These are phyloP conservation scores for Pemphigus obesinymphae DNA, from an alignment of 1,140 invertebrate species.

Conservation along the genomic window DNA sequence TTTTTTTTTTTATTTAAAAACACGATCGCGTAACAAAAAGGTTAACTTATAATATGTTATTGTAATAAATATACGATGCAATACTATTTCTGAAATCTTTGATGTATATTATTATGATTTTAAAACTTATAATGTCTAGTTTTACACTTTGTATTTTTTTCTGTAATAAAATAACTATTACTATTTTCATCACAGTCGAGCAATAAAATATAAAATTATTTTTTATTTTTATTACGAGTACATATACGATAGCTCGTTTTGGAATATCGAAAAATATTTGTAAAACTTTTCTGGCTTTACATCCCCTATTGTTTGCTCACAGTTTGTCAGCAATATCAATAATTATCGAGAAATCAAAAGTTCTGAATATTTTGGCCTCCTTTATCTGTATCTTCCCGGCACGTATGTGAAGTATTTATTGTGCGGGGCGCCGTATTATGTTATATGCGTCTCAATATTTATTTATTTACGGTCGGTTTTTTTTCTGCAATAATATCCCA, in stretches of 20 bases:
- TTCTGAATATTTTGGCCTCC: not conserved
- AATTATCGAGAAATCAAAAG: not conserved
- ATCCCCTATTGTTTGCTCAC: too few species aligned
- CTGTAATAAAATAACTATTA: too few species aligned
- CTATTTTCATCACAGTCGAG: too few species aligned
- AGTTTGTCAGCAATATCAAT: not conserved
- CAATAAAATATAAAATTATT: not conserved
- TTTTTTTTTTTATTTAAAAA: not conserved
- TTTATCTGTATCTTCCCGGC: not conserved
- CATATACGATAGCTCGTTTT: too few species aligned
- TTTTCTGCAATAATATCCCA: conserved; percentile 11
- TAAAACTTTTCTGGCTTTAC: not conserved
- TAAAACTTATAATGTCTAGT: too few species aligned
- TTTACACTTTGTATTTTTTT: too few species aligned
- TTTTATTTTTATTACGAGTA: not conserved
- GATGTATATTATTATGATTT: too few species aligned
- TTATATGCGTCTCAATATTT: not conserved
- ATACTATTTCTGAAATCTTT: too few species aligned
- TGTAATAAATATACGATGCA: too few species aligned
- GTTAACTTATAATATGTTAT: not conserved
- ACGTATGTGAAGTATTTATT: not conserved
- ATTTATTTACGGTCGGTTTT: not conserved
- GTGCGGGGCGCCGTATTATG: not conserved
- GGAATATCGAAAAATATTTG: not conserved
- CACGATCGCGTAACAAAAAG: not conserved